Conservation (phyloP, 1,140 invertebrate species). For the Sycophila sp. region DNA sequence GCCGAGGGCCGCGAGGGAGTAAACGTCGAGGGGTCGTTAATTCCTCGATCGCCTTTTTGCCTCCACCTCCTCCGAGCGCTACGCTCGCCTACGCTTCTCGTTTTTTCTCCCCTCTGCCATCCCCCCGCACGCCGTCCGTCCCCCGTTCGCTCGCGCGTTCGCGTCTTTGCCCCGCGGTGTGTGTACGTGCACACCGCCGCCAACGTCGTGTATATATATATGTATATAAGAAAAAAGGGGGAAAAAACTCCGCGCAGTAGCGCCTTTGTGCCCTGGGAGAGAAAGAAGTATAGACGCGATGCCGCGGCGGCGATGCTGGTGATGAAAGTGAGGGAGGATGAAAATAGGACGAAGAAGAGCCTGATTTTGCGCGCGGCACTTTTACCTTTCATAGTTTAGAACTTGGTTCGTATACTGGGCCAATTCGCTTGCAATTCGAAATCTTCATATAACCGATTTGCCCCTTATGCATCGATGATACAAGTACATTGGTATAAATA, state of each 20-base stretch:
- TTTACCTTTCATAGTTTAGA: too few species aligned
- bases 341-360: neutral
- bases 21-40: constrained; percentile 41
- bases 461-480: too few species aligned
- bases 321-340: neutral
- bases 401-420: too few species aligned
- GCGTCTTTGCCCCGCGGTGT: neutral
- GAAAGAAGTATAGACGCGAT: neutral
- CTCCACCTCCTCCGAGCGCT: constrained; percentile 1
- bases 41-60: constrained; percentile 36
- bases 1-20: constrained; percentile 38
- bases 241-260: constrained; percentile 32
- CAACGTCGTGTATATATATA: too few species aligned
- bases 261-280: constrained; percentile 4
- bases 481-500: too few species aligned
- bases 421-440: too few species aligned
- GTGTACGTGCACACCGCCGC: neutral
- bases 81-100: neutral
- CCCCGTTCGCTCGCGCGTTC: neutral
- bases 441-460: too few species aligned
- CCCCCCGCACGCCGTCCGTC: neutral
- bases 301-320: neutral
- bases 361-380: neutral
- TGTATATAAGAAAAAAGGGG: constrained; percentile 5
- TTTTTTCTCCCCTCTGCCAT: neutral